Conservation (phyloP, 1,140 invertebrate species). For the Meloidogyne exigua region DNA sequence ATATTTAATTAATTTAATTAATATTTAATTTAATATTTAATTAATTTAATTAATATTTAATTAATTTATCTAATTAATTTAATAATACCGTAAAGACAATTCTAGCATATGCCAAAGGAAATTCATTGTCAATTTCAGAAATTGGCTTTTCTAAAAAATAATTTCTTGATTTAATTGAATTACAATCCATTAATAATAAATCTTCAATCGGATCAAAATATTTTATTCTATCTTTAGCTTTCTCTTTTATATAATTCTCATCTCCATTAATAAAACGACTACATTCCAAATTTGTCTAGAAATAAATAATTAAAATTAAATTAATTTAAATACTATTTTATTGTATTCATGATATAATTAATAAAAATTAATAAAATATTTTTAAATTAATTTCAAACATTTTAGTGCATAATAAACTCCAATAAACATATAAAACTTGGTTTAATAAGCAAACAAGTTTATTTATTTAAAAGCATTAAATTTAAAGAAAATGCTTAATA, state of each 20-base stretch:
- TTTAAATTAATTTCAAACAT: no score
- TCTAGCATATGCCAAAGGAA: conserved; percentile 40
- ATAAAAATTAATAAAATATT: no score
- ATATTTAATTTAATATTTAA: no score
- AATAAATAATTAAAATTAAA: neutral
- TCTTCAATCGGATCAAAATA: neutral
- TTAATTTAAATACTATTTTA: neutral
- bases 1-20: neutral
- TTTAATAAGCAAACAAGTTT: no score
- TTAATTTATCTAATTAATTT: neutral
- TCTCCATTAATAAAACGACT: neutral
- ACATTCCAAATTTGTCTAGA: neutral
- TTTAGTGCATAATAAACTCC: no score
- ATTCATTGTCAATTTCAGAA: conserved; percentile 34
- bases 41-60: neutral
- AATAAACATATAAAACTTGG: no score
- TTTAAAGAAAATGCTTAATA: no score
- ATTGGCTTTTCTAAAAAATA: neutral
- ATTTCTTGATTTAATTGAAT: neutral
- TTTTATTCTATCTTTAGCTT: neutral
- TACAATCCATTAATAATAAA: no score
- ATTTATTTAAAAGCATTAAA: no score
- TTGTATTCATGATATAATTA: no score
- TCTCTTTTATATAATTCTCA: neutral
- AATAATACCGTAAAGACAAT: conserved; percentile 37